Percentiles rank a stretch among this genome's conserved stretches.
Evolutionary conservation across 1,140 invertebrate species (phyloP).

Genomic region (Babylonia areolata): DNA sequence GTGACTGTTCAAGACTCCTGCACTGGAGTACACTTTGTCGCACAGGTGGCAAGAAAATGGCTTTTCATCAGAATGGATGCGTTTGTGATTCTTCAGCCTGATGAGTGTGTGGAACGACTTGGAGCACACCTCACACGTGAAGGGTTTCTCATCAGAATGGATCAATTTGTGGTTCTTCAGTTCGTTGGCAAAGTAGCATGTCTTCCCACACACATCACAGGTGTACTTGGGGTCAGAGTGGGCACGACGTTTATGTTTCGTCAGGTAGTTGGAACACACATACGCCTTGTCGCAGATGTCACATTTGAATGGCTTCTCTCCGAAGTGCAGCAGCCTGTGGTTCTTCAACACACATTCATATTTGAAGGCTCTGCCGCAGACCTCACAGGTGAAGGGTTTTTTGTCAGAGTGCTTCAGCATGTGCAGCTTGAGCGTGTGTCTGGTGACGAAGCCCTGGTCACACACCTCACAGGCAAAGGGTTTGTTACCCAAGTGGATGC

Average conservation of each 20-base stretch:
- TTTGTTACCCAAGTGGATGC: not conserved
- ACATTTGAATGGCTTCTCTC: constrained; percentile 44
- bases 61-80: constrained; percentile 40
- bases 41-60: constrained; percentile 87
- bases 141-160: constrained; percentile 88
- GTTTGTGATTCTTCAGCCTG: constrained; percentile 44
- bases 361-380: constrained; percentile 48
- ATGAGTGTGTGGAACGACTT: constrained; percentile 44
- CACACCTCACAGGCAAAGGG: not conserved
- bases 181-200: constrained; percentile 27
- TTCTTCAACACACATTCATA: not conserved
- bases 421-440: not conserved
- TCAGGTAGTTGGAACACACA: not conserved
- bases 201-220: constrained; percentile 10
- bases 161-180: constrained; percentile 40
- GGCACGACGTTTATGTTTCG: not conserved
- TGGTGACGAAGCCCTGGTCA: not conserved
- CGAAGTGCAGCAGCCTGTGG: constrained; percentile 35
- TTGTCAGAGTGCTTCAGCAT: constrained; percentile 86
- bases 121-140: constrained; percentile 79
- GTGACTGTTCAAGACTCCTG: not conserved
- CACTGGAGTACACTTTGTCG: constrained; percentile 96
- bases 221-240: not conserved
- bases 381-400: constrained; percentile 77
- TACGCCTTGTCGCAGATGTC: constrained; percentile 28